Base-by-base conservation (phyloP, 2,113 vertebrate genomes). In the Buteo buteo region DNA sequence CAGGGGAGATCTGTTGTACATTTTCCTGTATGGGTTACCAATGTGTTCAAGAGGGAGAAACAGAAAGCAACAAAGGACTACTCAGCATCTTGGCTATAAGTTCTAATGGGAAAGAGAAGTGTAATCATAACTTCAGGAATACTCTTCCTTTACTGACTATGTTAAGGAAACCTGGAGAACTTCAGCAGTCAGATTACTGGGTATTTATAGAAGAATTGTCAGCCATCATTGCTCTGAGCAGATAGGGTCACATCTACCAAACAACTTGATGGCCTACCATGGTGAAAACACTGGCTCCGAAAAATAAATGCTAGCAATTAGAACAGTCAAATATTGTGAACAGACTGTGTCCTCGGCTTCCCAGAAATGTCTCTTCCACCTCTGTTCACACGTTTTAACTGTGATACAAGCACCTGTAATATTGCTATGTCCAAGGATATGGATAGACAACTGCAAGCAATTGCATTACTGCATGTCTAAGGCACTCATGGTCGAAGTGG, bases 401-500 rank as follows among this genome's bases (percentile, higher is more conserved):
- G 28, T 15, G 19, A 52, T 13, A 22, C 6, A 34, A 31, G 31
- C 67, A 49, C 7, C n/a, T 15, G 49, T 7, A 54, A 32, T 5
- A 22, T 3, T 34, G 29, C 49, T 29, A 1, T 8, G 6, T 24
- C 44, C 36, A 31, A 74, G 72, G 24, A 47, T 7, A 38, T 2
- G 10, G 36, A 57, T 25, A 52, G 55, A 45, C 16, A 49, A 32
- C 34, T 7, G 16, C 19, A 17, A 26, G 24, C 28, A 29, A 29
- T 28, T 5, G 4, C 1, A 0, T 22, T 9, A 20, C 26, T 34
- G 62, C 26, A 28, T 2, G 1, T 11, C 5, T 18, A 61, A 49
- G 32, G 36, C 49, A 64, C 24, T 9, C 29, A 5, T 10, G 42
- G 45, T 58, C 8, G 1, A 31, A 40, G 44, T 4, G 26, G 26